Evolutionary conservation across 2,888 invertebrate genomes (phyloP).

Genomic region (Epinotia nisella): DNA sequence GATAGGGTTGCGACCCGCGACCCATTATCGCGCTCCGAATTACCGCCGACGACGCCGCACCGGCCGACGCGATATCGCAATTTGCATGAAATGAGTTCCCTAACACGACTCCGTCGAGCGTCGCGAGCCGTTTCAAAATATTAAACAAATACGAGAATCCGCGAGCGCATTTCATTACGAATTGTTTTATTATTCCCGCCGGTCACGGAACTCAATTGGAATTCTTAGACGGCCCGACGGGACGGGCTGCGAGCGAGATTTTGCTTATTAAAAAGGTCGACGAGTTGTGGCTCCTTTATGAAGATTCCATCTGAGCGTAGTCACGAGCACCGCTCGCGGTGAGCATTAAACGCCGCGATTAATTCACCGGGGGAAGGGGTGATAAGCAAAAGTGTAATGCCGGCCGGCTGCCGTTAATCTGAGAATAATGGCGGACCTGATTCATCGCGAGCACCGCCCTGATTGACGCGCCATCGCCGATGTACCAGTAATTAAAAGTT

Average conservation of each 20-base stretch:
- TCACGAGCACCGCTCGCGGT: conserved; percentile 51
- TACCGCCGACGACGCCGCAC: conserved; percentile 23
- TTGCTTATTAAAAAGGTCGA: conserved; percentile 57
- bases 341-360: conserved; percentile 55
- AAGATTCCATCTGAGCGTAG: conserved; percentile 54
- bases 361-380: conserved; percentile 61
- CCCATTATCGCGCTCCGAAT: conserved; percentile 34
- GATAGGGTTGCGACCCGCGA: conserved; percentile 51
- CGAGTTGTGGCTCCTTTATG: conserved; percentile 53
- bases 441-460: conserved; percentile 43
- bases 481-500: conserved; percentile 78
- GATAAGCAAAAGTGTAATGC: conserved; percentile 67
- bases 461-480: conserved; percentile 54
- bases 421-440: conserved; percentile 55
- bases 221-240: conserved; percentile 52
- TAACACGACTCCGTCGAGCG: conserved; percentile 51
- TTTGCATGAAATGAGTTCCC: conserved; percentile 71
- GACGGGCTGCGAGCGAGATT: conserved; percentile 51
- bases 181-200: conserved; percentile 59
- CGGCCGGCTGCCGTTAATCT: conserved; percentile 62
- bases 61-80: conserved; percentile 55
- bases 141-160: conserved; percentile 57
- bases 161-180: conserved; percentile 57
- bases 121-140: conserved; percentile 52
- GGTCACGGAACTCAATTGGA: conserved; percentile 53